Conservation (phyloP, 2,888 invertebrate species). For the Pseudanteris insignis region DNA sequence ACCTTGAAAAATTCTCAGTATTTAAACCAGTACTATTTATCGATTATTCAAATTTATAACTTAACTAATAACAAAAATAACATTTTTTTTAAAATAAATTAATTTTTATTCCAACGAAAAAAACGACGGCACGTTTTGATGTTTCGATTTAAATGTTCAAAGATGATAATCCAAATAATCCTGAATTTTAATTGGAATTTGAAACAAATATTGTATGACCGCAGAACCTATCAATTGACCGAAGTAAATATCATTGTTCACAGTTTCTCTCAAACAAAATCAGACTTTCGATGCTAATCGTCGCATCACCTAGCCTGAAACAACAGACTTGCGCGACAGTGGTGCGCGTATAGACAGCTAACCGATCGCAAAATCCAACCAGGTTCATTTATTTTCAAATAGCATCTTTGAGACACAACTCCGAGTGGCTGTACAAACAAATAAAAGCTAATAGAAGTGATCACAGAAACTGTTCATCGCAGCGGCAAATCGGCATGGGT, state of each 20-base stretch:
- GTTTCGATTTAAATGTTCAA: not conserved
- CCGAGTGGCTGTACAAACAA: conserved; percentile 52
- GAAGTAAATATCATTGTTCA: conserved; percentile 8
- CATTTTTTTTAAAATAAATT: no score
- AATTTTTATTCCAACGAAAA: no score
- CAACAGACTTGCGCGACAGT: conserved; percentile 27
- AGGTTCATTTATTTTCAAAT: conserved; percentile 30
- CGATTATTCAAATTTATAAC: no score
- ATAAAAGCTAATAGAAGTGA: conserved; percentile 54
- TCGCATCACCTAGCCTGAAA: conserved; percentile 12
- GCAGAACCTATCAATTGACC: not conserved
- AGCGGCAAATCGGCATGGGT: conserved; percentile 42
- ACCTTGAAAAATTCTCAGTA: no score
- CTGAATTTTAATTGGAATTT: not conserved
- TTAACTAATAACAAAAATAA: no score
- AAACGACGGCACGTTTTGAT: no score
- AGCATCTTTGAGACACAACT: conserved; percentile 46
- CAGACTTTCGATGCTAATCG: conserved; percentile 35
- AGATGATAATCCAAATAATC: not conserved
- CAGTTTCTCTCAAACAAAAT: conserved; percentile 27
- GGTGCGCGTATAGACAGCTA: conserved; percentile 49
- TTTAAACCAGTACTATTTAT: no score
- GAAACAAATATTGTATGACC: not conserved
- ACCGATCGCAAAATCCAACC: conserved; percentile 41
- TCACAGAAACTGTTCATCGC: conserved; percentile 31